Evolutionary conservation across 2,888 invertebrate species (phyloP).

Genomic region (Eristalis arbustorum): DNA sequence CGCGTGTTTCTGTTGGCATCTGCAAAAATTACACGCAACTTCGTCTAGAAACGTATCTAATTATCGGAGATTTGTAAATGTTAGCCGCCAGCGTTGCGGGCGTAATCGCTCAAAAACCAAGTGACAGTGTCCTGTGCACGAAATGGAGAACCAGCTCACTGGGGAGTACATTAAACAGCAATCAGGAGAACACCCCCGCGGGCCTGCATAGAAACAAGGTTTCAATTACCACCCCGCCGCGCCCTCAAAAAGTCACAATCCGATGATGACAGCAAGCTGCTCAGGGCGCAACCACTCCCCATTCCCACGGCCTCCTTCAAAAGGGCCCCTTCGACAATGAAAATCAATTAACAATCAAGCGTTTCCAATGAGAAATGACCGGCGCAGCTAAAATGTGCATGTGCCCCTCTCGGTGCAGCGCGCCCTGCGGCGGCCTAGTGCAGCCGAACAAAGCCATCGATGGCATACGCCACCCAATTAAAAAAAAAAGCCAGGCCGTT

Average conservation of each 20-base stretch:
- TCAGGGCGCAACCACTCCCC: slow-evolving; percentile 44
- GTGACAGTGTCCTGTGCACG: background rate
- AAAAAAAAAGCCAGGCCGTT: slow-evolving; percentile 42
- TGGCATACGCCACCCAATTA: slow-evolving; percentile 47
- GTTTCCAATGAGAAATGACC: slow-evolving; percentile 48
- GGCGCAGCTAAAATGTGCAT: slow-evolving; percentile 10
- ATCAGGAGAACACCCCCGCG: background rate
- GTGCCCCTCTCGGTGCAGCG: slow-evolving; percentile 1
- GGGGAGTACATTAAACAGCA: background rate
- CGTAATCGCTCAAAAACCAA: background rate
- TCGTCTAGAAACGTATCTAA: no score
- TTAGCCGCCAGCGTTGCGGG: no score
- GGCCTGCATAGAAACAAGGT: background rate
- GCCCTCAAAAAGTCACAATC: background rate
- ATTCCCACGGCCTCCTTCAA: background rate
- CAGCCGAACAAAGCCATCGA: background rate
- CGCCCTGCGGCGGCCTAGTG: background rate
- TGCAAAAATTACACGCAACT: no score
- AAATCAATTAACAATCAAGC: slow-evolving; percentile 66
- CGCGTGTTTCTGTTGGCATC: no score
- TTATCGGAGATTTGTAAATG: no score
- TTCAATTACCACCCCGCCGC: slow-evolving; percentile 43
- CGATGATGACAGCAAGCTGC: slow-evolving; percentile 26
- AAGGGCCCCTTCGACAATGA: slow-evolving; percentile 50
- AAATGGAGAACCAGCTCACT: background rate